phyloP scores from a whole-genome alignment of 2,113 vertebrate genomes.

The Hemiscyllium ocellatum region DNA sequence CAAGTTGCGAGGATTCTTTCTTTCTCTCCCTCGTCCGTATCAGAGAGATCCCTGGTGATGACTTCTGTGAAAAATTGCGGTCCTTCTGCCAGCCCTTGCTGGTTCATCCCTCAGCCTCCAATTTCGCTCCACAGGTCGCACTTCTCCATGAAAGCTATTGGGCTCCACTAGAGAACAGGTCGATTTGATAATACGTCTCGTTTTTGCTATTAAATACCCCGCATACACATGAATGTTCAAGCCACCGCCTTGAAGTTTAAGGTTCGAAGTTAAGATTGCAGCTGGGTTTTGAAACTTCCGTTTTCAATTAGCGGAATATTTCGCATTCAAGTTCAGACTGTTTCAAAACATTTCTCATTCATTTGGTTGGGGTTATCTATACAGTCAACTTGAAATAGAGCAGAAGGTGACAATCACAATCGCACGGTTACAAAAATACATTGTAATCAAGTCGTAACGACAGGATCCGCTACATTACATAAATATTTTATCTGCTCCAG shows the following conservation, averaged over 20 bases:
- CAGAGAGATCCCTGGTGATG: neutral
- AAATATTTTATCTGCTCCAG: neutral
- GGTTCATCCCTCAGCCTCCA: neutral
- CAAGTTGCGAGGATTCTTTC: neutral
- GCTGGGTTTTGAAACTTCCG: neutral
- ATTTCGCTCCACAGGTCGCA: constrained; percentile 14
- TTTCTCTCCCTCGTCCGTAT: neutral
- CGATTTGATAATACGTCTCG: neutral
- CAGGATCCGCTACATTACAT: neutral
- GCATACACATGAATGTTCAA: neutral
- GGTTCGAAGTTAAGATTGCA: neutral
- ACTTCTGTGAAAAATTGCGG: neutral
- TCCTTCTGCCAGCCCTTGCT: neutral
- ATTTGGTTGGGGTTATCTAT: neutral
- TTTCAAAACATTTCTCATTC: neutral
- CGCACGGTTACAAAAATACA: neutral
- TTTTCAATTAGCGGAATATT: neutral
- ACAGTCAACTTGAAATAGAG: neutral
- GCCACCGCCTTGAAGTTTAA: neutral
- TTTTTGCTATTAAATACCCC: neutral
- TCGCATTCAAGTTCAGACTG: neutral
- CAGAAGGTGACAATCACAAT: neutral
- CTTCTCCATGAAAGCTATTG: neutral
- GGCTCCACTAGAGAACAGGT: neutral
- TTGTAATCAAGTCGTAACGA: neutral